Conservation (phyloP, 2,888 invertebrate species). For the Melikaiella ostensackeni region DNA sequence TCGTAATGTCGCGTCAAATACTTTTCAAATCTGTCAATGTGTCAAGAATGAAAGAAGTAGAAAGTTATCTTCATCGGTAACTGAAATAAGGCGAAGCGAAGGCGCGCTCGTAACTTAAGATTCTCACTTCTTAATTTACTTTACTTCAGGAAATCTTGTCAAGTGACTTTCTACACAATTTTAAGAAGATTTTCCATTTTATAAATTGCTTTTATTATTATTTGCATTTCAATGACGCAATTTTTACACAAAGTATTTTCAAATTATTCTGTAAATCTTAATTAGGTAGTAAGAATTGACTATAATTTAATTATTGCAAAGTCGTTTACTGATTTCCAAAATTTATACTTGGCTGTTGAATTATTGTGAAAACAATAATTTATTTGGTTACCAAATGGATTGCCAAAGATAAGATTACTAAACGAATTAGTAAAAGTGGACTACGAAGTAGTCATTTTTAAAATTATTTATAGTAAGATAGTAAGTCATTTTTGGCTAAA, state of each 20-base stretch:
- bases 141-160: neutral
- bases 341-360: too few species aligned
- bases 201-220: neutral
- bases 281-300: too few species aligned
- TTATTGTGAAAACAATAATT: too few species aligned
- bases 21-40: slow-evolving; percentile 18
- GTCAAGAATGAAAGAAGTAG: slow-evolving; percentile 6
- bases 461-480: too few species aligned
- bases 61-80: slow-evolving; percentile 15
- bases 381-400: too few species aligned
- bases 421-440: too few species aligned
- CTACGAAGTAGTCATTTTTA: too few species aligned
- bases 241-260: neutral
- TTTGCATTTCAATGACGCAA: neutral
- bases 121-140: neutral
- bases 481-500: too few species aligned
- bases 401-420: too few species aligned
- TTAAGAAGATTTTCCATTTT: neutral
- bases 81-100: neutral
- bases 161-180: neutral
- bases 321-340: too few species aligned
- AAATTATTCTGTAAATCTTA: too few species aligned
- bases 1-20: slow-evolving; percentile 15
- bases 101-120: neutral
- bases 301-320: too few species aligned